These are phyloP conservation scores for Saccostrea glomerata DNA, from an alignment of 1,140 invertebrate species.

Conservation along the genomic window DNA sequence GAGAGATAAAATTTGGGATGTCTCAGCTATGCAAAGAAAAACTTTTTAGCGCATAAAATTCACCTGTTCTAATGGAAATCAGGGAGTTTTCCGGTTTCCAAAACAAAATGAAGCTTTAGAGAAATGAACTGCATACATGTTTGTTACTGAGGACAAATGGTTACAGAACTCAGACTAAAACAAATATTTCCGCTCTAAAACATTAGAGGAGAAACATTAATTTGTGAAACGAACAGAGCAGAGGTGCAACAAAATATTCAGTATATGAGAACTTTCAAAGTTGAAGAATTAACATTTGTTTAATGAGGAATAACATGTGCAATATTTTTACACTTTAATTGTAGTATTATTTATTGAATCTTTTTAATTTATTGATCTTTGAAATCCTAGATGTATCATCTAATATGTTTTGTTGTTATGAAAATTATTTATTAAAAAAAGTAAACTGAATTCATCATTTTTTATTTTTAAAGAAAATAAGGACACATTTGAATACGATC, in stretches of 20 bases:
- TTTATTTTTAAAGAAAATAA: not conserved
- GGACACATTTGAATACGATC: not conserved
- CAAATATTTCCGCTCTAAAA: not conserved
- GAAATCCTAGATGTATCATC: slow-evolving; percentile 3
- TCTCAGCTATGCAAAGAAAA: not conserved
- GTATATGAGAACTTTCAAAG: not conserved
- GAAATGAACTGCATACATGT: too few species aligned
- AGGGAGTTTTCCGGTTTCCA: too few species aligned
- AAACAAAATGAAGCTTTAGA: too few species aligned
- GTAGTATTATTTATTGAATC: slow-evolving; percentile 2
- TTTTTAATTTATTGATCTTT: slow-evolving; percentile 16
- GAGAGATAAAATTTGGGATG: not conserved
- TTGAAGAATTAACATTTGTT: not conserved
- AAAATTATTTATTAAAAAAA: slow-evolving; percentile 19
- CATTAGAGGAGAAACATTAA: not conserved
- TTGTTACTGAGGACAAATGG: not conserved
- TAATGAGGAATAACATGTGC: not conserved
- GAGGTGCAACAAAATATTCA: not conserved
- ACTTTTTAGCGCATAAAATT: not conserved
- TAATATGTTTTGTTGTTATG: slow-evolving; percentile 24
- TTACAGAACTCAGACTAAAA: not conserved
- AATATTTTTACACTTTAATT: not conserved
- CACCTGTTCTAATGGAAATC: not conserved
- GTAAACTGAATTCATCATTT: not conserved
- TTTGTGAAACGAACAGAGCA: not conserved